Conservation (phyloP, 2,888 invertebrate genomes). For the Merodon equestris region DNA sequence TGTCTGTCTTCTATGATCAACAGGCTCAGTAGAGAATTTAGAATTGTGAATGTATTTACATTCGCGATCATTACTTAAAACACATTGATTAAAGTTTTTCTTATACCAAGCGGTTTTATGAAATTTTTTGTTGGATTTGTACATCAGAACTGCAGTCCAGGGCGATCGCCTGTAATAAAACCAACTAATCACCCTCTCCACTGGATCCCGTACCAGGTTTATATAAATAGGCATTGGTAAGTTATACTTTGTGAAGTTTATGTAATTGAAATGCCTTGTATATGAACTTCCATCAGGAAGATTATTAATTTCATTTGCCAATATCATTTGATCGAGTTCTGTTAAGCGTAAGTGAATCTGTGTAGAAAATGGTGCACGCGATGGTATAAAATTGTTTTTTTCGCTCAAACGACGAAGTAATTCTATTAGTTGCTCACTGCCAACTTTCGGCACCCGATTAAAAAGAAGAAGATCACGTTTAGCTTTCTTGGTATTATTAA, state of each 20-base stretch:
- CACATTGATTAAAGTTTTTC: conserved; percentile 92
- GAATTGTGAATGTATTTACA: conserved; percentile 89
- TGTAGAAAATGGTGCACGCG: conserved; percentile 82
- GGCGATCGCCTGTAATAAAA: conserved; percentile 93
- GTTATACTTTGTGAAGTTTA: conserved; percentile 88
- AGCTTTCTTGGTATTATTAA: conserved; percentile 72
- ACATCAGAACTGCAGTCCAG: conserved; percentile 80
- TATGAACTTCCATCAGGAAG: conserved; percentile 87
- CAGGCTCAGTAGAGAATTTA: conserved; percentile 86
- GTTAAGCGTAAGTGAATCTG: conserved; percentile 62
- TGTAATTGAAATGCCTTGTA: conserved; percentile 92
- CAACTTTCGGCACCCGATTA: conserved; percentile 89
- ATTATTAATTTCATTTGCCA: conserved; percentile 86
- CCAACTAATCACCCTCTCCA: conserved; percentile 93
- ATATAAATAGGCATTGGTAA: conserved; percentile 91
- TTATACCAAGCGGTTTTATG: conserved; percentile 82
- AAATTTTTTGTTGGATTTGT: conserved; percentile 66
- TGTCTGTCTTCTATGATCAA: conserved; percentile 90
- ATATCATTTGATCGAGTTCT: conserved; percentile 79
- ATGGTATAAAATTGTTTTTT: conserved; percentile 65
- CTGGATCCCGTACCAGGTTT: conserved; percentile 92
- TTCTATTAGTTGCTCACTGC: conserved; percentile 92
- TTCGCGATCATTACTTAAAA: conserved; percentile 87
- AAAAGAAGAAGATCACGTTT: conserved; percentile 74
- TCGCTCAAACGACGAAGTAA: conserved; percentile 83